These are phyloP conservation scores for Hyalella azteca DNA, from an alignment of 2,888 invertebrate species.

Conservation along the genomic window DNA sequence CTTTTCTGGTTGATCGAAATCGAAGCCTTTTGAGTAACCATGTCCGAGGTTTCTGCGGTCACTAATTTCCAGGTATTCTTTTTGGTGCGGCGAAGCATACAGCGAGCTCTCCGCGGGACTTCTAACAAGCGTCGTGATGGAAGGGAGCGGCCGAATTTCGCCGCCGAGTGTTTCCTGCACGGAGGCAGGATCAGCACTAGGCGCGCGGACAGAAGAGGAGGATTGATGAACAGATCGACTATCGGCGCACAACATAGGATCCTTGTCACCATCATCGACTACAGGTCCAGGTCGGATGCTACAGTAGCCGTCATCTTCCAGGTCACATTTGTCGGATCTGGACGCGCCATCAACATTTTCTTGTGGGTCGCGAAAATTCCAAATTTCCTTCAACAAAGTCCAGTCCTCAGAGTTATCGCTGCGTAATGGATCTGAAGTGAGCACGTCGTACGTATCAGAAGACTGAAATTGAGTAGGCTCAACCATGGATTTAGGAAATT, in stretches of 20 bases:
- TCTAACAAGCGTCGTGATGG: slow-evolving; percentile 35
- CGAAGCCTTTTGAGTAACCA: neutral
- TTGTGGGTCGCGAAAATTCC: slow-evolving; percentile 23
- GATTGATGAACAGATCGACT: slow-evolving; percentile 2
- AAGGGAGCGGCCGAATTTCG: slow-evolving; percentile 30
- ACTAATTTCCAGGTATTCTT: neutral
- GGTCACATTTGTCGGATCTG: neutral
- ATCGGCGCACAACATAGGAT: slow-evolving; percentile 29
- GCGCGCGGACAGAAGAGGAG: neutral
- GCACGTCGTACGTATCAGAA: slow-evolving; percentile 7
- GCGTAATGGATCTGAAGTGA: neutral
- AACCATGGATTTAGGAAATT: slow-evolving; percentile 19
- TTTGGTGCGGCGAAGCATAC: neutral
- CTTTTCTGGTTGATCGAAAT: neutral
- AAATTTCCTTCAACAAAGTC: slow-evolving; percentile 18
- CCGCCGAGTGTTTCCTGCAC: slow-evolving; percentile 10
- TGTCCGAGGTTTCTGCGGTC: neutral
- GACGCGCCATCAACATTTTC: neutral
- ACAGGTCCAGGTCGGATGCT: slow-evolving; percentile 21
- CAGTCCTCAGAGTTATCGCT: slow-evolving; percentile 19
- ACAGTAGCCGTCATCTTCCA: slow-evolving; percentile 29
- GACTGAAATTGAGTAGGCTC: slow-evolving; percentile 25
- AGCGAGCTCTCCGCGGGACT: neutral
- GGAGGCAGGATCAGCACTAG: slow-evolving; percentile 1
- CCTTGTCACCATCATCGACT: slow-evolving; percentile 28